Evolutionary conservation across 2,797 vertebrate genomes (phyloP).

Genomic region (Paratrypauchen microcephalus): DNA sequence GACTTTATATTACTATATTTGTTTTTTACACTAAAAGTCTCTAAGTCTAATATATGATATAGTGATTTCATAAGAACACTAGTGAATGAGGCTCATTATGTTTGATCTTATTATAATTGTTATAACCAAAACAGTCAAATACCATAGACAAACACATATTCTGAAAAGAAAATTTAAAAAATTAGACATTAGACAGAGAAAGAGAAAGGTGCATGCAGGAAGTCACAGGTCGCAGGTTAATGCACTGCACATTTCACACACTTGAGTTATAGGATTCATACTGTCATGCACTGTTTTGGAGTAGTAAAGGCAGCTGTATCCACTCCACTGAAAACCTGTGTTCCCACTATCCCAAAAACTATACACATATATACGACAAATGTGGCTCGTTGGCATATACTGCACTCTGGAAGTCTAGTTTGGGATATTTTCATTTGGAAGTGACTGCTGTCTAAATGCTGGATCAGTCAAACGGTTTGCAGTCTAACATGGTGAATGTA

Average conservation of each 20-base stretch:
- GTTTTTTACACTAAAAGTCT: too few species aligned
- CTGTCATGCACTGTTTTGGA: constrained; percentile 71
- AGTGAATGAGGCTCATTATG: constrained; percentile 3
- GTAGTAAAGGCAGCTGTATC: constrained; percentile 83
- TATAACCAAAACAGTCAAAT: not conserved
- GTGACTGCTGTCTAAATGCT: not conserved
- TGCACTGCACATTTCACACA: not conserved
- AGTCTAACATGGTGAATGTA: constrained; percentile 50
- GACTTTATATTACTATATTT: too few species aligned
- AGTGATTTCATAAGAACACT: not conserved
- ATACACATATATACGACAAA: constrained; percentile 63
- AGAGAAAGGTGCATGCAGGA: not conserved
- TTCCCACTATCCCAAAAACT: constrained; percentile 57
- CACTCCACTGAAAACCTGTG: constrained; percentile 73
- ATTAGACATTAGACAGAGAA: not conserved
- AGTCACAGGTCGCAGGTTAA: constrained; percentile 29
- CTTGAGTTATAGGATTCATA: not conserved
- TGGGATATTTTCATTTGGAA: not conserved
- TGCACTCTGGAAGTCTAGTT: constrained; percentile 16
- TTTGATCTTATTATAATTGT: not conserved
- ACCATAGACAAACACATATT: not conserved
- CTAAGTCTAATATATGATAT: too few species aligned
- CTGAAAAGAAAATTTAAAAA: not conserved
- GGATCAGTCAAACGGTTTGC: not conserved
- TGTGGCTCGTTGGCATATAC: constrained; percentile 78